phyloP scores from a whole-genome alignment of 2,888 invertebrate genomes.

The Eristalis intricaria region DNA sequence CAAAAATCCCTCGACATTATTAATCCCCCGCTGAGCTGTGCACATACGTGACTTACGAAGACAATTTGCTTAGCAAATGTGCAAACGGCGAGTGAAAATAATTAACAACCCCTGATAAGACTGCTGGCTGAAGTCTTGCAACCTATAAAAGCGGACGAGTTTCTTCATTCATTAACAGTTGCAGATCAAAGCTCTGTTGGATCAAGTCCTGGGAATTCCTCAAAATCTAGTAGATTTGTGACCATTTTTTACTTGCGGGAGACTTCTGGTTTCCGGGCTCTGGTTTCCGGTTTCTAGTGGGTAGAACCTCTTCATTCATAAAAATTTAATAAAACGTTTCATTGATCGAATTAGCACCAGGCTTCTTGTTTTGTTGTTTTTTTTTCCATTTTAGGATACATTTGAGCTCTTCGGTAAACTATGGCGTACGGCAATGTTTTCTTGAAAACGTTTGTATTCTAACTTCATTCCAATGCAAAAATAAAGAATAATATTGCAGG shows the following conservation, averaged over 20 bases:
- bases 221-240: background rate
- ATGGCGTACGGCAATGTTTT: conserved; percentile 22
- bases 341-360: background rate
- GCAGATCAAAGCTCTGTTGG: conserved; percentile 67
- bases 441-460: background rate
- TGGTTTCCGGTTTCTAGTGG: background rate
- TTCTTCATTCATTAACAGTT: conserved; percentile 57
- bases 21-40: conserved; percentile 38
- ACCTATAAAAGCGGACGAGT: conserved; percentile 51
- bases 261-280: background rate
- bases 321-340: background rate
- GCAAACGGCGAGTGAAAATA: conserved; percentile 33
- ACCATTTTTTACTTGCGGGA: background rate
- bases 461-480: background rate
- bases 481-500: background rate
- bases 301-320: conserved; percentile 46
- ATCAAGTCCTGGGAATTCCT: conserved; percentile 19
- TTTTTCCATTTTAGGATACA: background rate
- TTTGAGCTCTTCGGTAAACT: background rate
- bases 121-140: background rate
- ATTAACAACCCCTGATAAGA: conserved; percentile 53
- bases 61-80: conserved; percentile 34
- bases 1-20: conserved; percentile 24
- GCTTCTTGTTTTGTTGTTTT: background rate
- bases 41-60: background rate